Evolutionary conservation across 1,140 invertebrate genomes (phyloP), one percentile per base, ranked within the genome.

Genomic region (Nautilus pompilius): DNA sequence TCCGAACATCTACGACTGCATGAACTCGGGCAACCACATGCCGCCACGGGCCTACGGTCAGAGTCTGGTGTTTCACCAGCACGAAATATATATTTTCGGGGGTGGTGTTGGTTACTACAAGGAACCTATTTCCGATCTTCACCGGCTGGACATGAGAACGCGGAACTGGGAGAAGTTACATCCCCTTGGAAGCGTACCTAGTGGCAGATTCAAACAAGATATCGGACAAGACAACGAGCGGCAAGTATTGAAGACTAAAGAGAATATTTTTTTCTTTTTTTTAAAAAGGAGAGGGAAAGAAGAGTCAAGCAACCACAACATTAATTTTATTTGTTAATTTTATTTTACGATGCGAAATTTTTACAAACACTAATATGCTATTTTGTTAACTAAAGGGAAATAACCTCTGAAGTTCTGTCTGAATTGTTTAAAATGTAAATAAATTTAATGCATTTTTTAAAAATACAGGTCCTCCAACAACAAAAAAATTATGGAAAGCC

Each of bases 171-270:
- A 71, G 34, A 64, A 60, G 24, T 33, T 71, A 8, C 22, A n/a
- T 1, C 65, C 67, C 20, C 24, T 62, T 22, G 70, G 70, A 2
- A 62, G 61, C n/a, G 32, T 60, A 8, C 67, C 70, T 2, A 60
- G 41, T 28, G 70, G 70, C 29, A 49, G 70, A 36, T 71, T 67
- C 51, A 71, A 71, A 45, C 65, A 69, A 32, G 70, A 71, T 46
- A 58, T 69, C n/a, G 62, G 57, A 1, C 22, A 33, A 26, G 64
- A 71, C 54, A 22, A 32, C n/a, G 51, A 65, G 1, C 62, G 67
- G 70, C 69, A 62, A 15, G 6, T 49, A 20, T 10, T 13, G 8
- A 28, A 17, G 24, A 15, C 30, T 29, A 48, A 8, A 60, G 24
- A 28, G 28, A 8, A 20, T 8, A 28, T 32, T 20, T 32, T 54